Conservation (phyloP, 2,888 invertebrate species). For the Drosophila differens region DNA sequence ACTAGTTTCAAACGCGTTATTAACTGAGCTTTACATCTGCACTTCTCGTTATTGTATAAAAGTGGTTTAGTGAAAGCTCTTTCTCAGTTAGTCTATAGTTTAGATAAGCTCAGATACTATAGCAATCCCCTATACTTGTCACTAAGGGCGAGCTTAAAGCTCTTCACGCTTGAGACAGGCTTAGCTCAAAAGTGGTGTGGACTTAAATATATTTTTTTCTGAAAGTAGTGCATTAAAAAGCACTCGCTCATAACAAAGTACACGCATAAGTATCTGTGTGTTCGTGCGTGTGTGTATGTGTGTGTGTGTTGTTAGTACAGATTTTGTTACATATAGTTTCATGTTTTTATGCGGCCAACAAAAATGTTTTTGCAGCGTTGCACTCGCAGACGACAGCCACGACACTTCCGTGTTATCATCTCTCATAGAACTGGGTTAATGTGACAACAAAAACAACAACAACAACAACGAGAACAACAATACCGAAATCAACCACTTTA, state of each 20-base stretch:
- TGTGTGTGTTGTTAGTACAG: conserved; percentile 37
- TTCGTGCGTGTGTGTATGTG: not conserved
- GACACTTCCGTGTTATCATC: conserved; percentile 74
- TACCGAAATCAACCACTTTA: conserved; percentile 24
- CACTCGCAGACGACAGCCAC: conserved; percentile 50
- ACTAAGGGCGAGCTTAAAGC: not conserved
- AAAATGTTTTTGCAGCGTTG: conserved; percentile 61
- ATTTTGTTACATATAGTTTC: conserved; percentile 57
- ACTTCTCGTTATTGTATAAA: not conserved
- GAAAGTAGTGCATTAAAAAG: conserved; percentile 38
- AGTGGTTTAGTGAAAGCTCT: not conserved
- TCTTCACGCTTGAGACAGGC: not conserved
- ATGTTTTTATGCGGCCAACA: conserved; percentile 65
- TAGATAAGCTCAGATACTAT: not conserved
- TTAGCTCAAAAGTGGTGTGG: not conserved
- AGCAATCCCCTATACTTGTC: not conserved
- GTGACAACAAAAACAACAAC: conserved; percentile 54
- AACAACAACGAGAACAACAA: conserved; percentile 7
- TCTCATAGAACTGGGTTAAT: conserved; percentile 69
- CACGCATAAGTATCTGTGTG: conserved; percentile 13
- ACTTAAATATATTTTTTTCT: conserved; percentile 13
- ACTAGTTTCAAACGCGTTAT: not conserved
- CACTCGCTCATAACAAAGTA: conserved; percentile 35
- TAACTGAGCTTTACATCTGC: not conserved
- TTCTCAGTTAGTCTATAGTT: not conserved